Evolutionary conservation across 2,797 vertebrate genomes (phyloP).

Genomic region (Bryconaethiops microstoma): DNA sequence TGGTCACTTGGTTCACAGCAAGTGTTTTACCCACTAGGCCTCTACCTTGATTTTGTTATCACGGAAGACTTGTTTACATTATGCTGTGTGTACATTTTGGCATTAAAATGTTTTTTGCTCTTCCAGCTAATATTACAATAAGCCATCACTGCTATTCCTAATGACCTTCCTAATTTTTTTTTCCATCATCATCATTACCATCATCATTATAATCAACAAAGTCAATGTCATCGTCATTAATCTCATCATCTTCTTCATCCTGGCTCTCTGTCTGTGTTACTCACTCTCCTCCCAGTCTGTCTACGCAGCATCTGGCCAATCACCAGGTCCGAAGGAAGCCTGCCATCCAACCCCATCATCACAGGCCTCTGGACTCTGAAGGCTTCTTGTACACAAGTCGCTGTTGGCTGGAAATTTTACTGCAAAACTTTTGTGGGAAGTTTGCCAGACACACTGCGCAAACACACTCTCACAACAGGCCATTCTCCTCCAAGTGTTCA

Average conservation of each 20-base stretch:
- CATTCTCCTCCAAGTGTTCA: background rate
- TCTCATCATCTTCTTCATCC: background rate
- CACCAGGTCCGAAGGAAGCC: background rate
- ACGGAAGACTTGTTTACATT: too few species aligned
- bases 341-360: background rate
- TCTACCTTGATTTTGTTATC: too few species aligned
- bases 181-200: too few species aligned
- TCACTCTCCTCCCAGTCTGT: slow-evolving; percentile 20
- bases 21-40: too few species aligned
- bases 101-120: too few species aligned
- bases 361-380: background rate
- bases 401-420: background rate
- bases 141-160: too few species aligned
- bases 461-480: background rate
- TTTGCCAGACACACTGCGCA: background rate
- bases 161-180: background rate
- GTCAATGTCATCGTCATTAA: background rate
- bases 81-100: too few species aligned
- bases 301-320: slow-evolving; percentile 26
- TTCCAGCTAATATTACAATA: too few species aligned
- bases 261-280: slow-evolving; percentile 9
- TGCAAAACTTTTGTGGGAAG: background rate
- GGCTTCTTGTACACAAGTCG: background rate
- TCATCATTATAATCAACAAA: background rate
- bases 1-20: too few species aligned